Percentiles rank a stretch among this genome's conserved stretches.
These are phyloP conservation scores for Phrynosoma blainvillii DNA, from an alignment of 2,113 vertebrate genomes.

Conservation along the genomic window DNA sequence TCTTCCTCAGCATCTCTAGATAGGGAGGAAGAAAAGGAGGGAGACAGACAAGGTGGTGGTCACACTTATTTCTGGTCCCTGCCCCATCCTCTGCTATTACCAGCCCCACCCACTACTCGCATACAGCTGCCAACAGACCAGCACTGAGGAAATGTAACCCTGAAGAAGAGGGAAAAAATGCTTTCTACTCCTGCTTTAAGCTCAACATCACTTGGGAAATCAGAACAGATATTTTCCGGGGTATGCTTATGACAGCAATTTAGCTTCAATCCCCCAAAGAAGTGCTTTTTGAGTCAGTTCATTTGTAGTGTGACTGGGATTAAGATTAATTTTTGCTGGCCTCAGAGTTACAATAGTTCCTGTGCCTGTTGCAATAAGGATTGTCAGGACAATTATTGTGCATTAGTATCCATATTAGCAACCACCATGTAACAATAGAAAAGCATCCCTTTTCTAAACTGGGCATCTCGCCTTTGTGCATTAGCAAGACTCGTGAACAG, in stretches of 20 bases:
- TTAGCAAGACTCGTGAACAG: conserved; percentile 64
- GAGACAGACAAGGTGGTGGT: background rate
- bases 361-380: conserved; percentile 23
- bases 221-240: conserved; percentile 40
- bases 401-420: conserved; percentile 60
- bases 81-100: no score
- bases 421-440: conserved; percentile 53
- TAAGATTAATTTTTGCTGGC: conserved; percentile 30
- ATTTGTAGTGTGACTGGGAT: conserved; percentile 48
- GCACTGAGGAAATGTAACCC: no score
- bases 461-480: conserved; percentile 59
- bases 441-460: conserved; percentile 61
- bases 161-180: no score
- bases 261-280: conserved; percentile 36
- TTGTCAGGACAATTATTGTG: conserved; percentile 50
- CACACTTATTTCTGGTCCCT: no score
- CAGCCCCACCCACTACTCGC: no score
- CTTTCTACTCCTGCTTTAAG: background rate
- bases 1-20: background rate
- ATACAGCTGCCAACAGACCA: no score
- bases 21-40: background rate
- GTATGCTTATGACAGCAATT: conserved; percentile 53
- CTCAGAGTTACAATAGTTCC: conserved; percentile 29
- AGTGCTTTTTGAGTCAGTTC: conserved; percentile 42
- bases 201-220: background rate